A percentile compares a stretch with the other conserved stretches of the same genome.
Conservation (phyloP, 2,888 invertebrate genomes). For the Erebia aethiops region DNA sequence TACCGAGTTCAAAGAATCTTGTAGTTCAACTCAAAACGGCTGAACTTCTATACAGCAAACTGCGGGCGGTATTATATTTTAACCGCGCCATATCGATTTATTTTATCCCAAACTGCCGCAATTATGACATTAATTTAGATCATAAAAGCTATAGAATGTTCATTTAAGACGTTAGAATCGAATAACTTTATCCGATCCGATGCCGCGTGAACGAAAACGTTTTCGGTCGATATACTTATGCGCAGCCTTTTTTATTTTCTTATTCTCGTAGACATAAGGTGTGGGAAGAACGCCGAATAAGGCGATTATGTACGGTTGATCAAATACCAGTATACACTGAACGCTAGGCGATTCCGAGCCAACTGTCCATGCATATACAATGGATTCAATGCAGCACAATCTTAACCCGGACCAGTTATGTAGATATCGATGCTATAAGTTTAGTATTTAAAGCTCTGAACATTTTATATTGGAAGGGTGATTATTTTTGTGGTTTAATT, state of each 20-base stretch:
- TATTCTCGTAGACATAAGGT: conserved; percentile 55
- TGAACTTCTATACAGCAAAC: conserved; percentile 57
- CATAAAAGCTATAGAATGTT: conserved; percentile 73
- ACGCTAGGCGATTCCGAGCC: conserved; percentile 40
- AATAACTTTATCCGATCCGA: conserved; percentile 70
- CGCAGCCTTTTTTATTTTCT: conserved; percentile 41
- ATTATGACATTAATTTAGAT: conserved; percentile 80
- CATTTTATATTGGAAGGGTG: conserved; percentile 62
- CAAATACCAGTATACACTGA: conserved; percentile 58
- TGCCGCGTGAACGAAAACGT: conserved; percentile 64
- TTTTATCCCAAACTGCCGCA: conserved; percentile 77
- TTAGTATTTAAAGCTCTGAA: conserved; percentile 55
- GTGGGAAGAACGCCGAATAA: conserved; percentile 68
- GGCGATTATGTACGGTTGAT: conserved; percentile 58
- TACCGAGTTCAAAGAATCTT: conserved; percentile 50
- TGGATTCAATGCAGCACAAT: conserved; percentile 48
- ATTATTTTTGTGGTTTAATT: conserved; percentile 76
- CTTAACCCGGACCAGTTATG: conserved; percentile 61
- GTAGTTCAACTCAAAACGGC: conserved; percentile 61
- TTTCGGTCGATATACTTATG: conserved; percentile 52
- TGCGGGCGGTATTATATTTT: conserved; percentile 78
- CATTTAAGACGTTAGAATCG: conserved; percentile 70
- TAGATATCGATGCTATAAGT: conserved; percentile 53
- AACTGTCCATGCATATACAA: conserved; percentile 46
- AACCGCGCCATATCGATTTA: conserved; percentile 77